Evolutionary conservation across 2,113 vertebrate genomes (phyloP).

Genomic region (Emydura subglobosa): DNA sequence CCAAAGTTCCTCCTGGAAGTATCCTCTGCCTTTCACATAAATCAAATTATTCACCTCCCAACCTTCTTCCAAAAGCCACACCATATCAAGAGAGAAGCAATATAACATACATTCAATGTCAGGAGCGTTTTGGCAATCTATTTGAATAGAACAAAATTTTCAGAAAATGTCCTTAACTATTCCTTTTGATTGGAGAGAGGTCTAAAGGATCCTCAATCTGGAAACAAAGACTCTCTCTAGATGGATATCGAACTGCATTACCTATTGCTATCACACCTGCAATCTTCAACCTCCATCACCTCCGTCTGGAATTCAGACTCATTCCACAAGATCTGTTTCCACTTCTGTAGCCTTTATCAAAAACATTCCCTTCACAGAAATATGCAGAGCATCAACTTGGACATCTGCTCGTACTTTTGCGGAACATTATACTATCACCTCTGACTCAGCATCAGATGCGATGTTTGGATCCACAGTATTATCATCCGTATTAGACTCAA

Average conservation of each 20-base stretch:
- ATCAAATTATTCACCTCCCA: neutral
- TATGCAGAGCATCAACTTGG: neutral
- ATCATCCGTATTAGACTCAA: neutral
- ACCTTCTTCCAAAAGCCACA: neutral
- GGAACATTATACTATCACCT: neutral
- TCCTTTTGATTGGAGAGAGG: neutral
- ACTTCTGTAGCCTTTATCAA: neutral
- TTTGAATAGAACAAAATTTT: neutral
- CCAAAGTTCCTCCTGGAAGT: neutral
- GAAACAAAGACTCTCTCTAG: neutral
- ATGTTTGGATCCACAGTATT: neutral
- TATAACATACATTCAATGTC: neutral
- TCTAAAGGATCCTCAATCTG: neutral
- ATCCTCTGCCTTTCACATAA: neutral
- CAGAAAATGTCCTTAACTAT: neutral
- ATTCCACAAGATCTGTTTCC: neutral
- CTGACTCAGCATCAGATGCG: neutral
- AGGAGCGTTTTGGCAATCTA: neutral
- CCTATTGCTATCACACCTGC: neutral
- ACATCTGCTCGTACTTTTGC: neutral
- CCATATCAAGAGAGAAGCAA: neutral
- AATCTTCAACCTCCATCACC: neutral
- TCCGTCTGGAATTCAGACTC: neutral
- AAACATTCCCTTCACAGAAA: neutral
- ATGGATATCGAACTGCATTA: neutral